These are phyloP conservation scores for Thumatha senex DNA, from an alignment of 2,888 invertebrate species.

Conservation along the genomic window DNA sequence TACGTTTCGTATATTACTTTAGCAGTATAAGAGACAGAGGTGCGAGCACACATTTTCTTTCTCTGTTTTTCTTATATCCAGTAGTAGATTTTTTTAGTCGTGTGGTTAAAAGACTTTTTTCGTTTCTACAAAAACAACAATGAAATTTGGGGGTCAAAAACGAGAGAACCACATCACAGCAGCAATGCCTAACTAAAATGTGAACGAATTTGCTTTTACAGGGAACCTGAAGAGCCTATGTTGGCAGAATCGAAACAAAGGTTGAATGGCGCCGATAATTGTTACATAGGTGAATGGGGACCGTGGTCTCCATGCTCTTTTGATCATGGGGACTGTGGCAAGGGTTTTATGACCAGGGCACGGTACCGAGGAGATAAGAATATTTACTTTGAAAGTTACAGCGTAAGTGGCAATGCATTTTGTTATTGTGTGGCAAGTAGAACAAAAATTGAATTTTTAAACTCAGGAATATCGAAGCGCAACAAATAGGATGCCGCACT, in stretches of 20 bases:
- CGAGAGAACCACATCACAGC: too few relatives aligned
- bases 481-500: too few relatives aligned
- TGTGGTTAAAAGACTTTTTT: too few relatives aligned
- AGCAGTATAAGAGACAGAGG: too few relatives aligned
- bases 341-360: slow-evolving; percentile 49
- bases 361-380: slow-evolving; percentile 7
- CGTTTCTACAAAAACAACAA: too few relatives aligned
- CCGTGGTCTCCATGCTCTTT: slow-evolving; percentile 60
- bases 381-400: slow-evolving; percentile 10
- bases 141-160: too few relatives aligned
- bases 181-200: too few relatives aligned
- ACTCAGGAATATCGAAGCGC: neutral
- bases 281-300: slow-evolving; percentile 51
- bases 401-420: neutral
- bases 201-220: slow-evolving; percentile 17
- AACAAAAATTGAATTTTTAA: neutral
- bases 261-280: slow-evolving; percentile 13
- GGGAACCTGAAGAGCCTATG: slow-evolving; percentile 47
- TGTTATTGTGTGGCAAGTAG: neutral
- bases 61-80: too few relatives aligned
- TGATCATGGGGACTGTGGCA: slow-evolving; percentile 52
- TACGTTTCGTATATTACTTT: too few relatives aligned
- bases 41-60: too few relatives aligned
- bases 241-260: slow-evolving; percentile 43
- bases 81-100: too few relatives aligned